These are phyloP conservation scores for Galerucella nymphaeae DNA, from an alignment of 2,888 invertebrate species.

Conservation along the genomic window DNA sequence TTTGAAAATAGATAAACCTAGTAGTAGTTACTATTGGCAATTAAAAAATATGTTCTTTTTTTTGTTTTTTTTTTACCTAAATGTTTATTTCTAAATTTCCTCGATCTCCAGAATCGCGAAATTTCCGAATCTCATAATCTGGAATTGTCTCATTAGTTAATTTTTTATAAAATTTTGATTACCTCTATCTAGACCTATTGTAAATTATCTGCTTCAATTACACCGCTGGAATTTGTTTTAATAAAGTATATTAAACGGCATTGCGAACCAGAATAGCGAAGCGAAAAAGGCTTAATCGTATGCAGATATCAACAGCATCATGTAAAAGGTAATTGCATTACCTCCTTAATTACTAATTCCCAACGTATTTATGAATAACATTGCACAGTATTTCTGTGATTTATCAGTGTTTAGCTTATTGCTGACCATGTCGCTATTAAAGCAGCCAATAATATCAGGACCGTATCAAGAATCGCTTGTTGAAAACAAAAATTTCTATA, in stretches of 20 bases:
- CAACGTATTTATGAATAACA: slow-evolving; percentile 56
- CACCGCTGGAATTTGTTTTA: slow-evolving; percentile 25
- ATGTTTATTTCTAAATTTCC: no score
- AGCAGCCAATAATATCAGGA: slow-evolving; percentile 2
- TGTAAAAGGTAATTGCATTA: slow-evolving; percentile 53
- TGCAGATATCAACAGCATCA: slow-evolving; percentile 51
- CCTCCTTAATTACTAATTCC: slow-evolving; percentile 55
- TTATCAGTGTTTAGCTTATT: slow-evolving; percentile 46
- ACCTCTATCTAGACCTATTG: no score
- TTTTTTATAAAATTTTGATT: no score
- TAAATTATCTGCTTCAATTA: slow-evolving; percentile 5
- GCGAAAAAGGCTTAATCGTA: slow-evolving; percentile 46
- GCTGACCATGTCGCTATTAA: slow-evolving; percentile 11
- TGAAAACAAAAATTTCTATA: neutral
- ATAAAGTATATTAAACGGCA: slow-evolving; percentile 4
- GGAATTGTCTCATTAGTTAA: no score
- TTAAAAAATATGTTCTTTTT: no score
- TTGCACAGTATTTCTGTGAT: slow-evolving; percentile 48
- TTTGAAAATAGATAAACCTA: no score
- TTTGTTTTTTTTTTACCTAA: no score
- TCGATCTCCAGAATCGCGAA: no score
- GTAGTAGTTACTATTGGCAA: no score
- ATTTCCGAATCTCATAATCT: no score
- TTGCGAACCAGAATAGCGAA: slow-evolving; percentile 29
- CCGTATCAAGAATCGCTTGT: neutral